These are phyloP conservation scores for Eristalis arbustorum DNA, from an alignment of 2,888 invertebrate species.

Conservation along the genomic window DNA sequence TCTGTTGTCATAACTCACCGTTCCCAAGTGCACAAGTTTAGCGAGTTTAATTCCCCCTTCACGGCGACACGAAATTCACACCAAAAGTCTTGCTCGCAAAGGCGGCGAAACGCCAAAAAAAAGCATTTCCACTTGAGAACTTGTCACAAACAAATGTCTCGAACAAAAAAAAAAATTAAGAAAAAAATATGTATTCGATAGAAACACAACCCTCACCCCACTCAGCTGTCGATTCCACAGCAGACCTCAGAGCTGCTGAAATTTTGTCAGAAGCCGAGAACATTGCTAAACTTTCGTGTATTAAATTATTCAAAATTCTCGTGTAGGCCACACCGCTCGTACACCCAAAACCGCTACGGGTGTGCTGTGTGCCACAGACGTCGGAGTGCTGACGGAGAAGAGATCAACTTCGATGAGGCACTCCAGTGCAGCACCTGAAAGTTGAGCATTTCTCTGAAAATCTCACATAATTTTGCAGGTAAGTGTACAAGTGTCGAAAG, in stretches of 20 bases:
- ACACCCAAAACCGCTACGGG: not conserved
- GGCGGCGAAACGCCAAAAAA: not conserved
- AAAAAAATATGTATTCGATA: not conserved
- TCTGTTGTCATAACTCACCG: too few relatives aligned
- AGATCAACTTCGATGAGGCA: not conserved
- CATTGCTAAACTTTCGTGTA: constrained; percentile 15
- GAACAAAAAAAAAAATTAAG: not conserved
- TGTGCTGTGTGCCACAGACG: not conserved
- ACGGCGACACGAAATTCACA: not conserved
- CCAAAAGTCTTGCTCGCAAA: not conserved
- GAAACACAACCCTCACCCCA: not conserved
- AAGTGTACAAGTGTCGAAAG: not conserved
- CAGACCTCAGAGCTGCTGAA: not conserved
- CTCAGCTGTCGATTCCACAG: not conserved
- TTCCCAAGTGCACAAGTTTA: too few relatives aligned
- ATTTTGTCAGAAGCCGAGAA: constrained; percentile 5
- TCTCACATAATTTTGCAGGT: constrained; percentile 7
- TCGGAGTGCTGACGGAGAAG: not conserved
- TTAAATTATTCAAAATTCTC: constrained; percentile 25
- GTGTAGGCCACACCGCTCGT: constrained; percentile 4
- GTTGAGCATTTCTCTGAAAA: constrained; percentile 6
- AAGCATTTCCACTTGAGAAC: constrained; percentile 1
- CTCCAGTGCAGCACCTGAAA: not conserved
- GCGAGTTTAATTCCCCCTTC: not conserved
- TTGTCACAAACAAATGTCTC: constrained; percentile 29